Evolutionary conservation across 2,797 vertebrate species (phyloP), one percentile per base, ranked within the genome.

Genomic region (Sebastes trivittatus): DNA sequence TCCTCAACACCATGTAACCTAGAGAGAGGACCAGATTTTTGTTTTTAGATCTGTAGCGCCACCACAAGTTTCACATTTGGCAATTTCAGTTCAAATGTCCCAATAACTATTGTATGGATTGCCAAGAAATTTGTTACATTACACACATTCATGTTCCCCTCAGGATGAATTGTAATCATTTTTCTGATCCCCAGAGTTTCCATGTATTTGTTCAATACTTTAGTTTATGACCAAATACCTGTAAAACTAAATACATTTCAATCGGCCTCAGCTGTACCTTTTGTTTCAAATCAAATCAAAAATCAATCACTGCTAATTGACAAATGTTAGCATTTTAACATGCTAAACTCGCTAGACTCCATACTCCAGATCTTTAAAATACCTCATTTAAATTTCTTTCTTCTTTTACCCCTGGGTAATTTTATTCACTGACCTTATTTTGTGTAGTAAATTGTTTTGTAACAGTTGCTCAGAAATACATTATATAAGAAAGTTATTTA

Each of bases 401-500:
- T 59, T 74, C 16, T 62, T 52, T 30, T 23, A n/a, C 32, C 8
- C 38, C 14, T 55, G 16, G 9, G 6, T 32, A 14, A 18, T 49
- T 59, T 34, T 67, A 70, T 83, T 77, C 55, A 30, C 20, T 67
- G 18, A 42, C 58, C 55, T 78, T 60, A 56, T 78, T 80, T 67
- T 72, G 36, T 80, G 49, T 73, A 34, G 10, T 42, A 62, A 69
- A 49, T 58, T 38, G 61, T 70, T 83, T 77, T 75, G 74, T 73
- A 71, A 78, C 70, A 60, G 67, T 69, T 87, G n/a, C 34, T 73
- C 32, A 2, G n/a, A 68, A 29, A 68, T 58, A 20, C 5, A 9
- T 72, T 79, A 25, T 72, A 66, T 69, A 76, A 81, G 56, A 38
- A 74, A 8, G 20, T 70, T 27, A 62, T 23, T 77, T 78, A 73